These are phyloP conservation scores for Castor canadensis DNA, from an alignment of 2,113 vertebrate species.

Conservation along the genomic window DNA sequence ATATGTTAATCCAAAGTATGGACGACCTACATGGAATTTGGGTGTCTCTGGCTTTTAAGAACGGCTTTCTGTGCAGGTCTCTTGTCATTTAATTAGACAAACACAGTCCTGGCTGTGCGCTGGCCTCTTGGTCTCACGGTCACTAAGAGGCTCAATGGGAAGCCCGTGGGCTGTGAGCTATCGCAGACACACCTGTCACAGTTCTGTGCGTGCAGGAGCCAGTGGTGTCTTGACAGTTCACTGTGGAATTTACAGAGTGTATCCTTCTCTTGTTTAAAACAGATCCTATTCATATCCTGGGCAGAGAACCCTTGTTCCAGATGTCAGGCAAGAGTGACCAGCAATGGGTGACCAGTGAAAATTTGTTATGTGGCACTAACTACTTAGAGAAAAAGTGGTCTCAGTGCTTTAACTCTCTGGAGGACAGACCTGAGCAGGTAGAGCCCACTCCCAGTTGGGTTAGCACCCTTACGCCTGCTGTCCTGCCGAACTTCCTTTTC, in stretches of 20 bases:
- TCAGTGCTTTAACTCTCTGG: not conserved
- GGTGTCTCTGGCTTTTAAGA: not conserved
- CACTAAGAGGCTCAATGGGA: not conserved
- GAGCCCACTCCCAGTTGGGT: no score
- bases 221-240: not conserved
- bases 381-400: not conserved
- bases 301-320: not conserved
- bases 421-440: no score
- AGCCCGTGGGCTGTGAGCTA: not conserved
- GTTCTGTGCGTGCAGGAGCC: not conserved
- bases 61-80: constrained; percentile 25
- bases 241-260: not conserved
- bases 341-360: not conserved
- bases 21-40: not conserved
- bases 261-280: not conserved
- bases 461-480: no score
- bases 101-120: not conserved
- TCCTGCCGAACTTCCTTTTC: no score
- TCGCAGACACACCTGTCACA: not conserved
- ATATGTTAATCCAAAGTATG: not conserved
- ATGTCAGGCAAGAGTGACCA: not conserved
- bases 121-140: not conserved
- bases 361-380: not conserved
- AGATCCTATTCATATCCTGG: not conserved
- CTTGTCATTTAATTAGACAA: constrained; percentile 15